A percentile compares a stretch with the other conserved stretches of the same genome.
phyloP scores from a whole-genome alignment of 2,797 vertebrate genomes.

The Hemitrygon akajei region DNA sequence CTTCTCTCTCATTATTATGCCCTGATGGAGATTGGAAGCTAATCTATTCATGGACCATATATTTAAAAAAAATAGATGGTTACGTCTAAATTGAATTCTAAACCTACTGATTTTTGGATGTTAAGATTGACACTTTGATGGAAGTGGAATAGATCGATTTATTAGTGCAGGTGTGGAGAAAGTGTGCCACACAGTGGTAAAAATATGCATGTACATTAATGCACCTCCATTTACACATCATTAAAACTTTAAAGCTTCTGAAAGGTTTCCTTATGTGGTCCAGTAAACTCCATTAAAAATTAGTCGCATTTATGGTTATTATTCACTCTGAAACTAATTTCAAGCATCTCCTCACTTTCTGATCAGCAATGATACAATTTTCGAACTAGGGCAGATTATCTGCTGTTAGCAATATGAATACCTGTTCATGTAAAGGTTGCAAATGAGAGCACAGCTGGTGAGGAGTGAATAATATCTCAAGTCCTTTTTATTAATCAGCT shows the following conservation, averaged over 20 bases:
- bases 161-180: not conserved
- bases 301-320: not conserved
- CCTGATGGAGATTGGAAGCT: too few relatives aligned
- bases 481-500: constrained; percentile 22
- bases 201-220: not conserved
- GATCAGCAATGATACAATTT: not conserved
- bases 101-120: too few relatives aligned
- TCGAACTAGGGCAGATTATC: not conserved
- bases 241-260: not conserved
- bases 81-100: too few relatives aligned
- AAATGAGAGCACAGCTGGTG: constrained; percentile 12
- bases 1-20: too few relatives aligned
- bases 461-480: constrained; percentile 19
- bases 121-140: too few relatives aligned
- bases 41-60: too few relatives aligned
- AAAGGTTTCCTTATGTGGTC: not conserved
- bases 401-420: not conserved
- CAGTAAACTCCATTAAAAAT: not conserved
- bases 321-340: constrained; percentile 1
- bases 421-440: constrained; percentile 6
- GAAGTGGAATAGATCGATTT: not conserved
- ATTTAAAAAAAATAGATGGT: too few relatives aligned
- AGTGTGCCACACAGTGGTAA: constrained; percentile 21
- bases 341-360: not conserved
- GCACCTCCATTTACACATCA: not conserved